Evolutionary conservation across 2,797 vertebrate genomes (phyloP), one percentile per base, ranked within the genome.

Genomic region (Arvicola amphibius): DNA sequence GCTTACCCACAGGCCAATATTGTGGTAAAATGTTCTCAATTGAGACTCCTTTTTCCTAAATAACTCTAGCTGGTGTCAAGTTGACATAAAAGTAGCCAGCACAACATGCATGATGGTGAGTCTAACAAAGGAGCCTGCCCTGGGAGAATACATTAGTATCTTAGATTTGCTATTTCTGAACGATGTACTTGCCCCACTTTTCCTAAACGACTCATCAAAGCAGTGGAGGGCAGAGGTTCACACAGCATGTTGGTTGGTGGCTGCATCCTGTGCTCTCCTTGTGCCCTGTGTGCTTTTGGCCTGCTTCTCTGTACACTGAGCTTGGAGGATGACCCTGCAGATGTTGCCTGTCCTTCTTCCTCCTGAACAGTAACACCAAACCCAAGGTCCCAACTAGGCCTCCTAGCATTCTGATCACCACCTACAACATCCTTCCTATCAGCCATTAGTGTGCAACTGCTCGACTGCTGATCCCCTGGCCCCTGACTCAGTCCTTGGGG

Each of bases 201-300:
- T 91, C 71, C 56, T 59, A 25, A 23, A 4, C 9, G n/a, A 32
- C 37, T 61, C 21, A 83, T 40, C 59, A 84, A 63, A 73, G 46
- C n/a, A 84, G 46, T 17, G 9, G 12, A 92, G 43, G 27, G 51
- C 37, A 59, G 48, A 69, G 81, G 12, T 21, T 29, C 80, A 32
- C 34, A n/a, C 51, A 34, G n/a, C 6, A 27, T 32, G 16, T 40
- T 37, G 8, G 0, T 17, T 63, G 37, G 21, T 1, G 1, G 9
- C 25, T 88, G 23, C 4, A 43, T n/a, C 23, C 32, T 73, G 23
- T 88, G 53, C 27, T 40, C 23, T 53, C 67, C 67, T 5, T 78
- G 56, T 25, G 32, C 2, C 40, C 53, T 1, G 25, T n/a, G 29
- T 17, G n/a, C 48, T 53, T 34, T 53, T 27, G 13, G 0, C 11